phyloP scores from a whole-genome alignment of 2,797 vertebrate species.

The Spondyliosoma cantharus region DNA sequence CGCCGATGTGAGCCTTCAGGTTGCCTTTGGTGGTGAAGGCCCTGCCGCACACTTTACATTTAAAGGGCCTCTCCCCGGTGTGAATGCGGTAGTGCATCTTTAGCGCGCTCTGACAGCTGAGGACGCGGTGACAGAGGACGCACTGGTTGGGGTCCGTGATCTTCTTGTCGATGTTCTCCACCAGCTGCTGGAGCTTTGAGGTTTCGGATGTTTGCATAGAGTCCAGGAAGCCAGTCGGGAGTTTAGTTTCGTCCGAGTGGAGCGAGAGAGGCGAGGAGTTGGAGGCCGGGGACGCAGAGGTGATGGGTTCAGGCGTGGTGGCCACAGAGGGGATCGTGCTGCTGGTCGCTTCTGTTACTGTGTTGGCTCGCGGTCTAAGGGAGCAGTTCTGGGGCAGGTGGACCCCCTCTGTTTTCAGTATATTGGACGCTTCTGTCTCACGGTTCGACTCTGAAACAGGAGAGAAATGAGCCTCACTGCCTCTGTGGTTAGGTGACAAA shows the following conservation, averaged over 20 bases:
- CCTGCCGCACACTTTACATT: constrained; percentile 96
- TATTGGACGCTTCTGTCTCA: constrained; percentile 70
- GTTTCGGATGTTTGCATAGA: constrained; percentile 95
- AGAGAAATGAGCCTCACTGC: constrained; percentile 83
- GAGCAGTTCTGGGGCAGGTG: constrained; percentile 82
- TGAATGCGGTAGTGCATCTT: constrained; percentile 99
- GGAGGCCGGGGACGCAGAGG: constrained; percentile 78
- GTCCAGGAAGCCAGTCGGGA: constrained; percentile 88
- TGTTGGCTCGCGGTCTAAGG: constrained; percentile 74
- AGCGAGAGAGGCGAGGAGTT: constrained; percentile 83
- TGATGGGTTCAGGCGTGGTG: constrained; percentile 78
- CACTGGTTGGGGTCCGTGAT: constrained; percentile 95
- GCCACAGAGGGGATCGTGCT: constrained; percentile 55
- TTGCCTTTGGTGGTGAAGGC: constrained; percentile 99
- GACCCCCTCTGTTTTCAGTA: constrained; percentile 85
- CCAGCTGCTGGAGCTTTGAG: constrained; percentile 96
- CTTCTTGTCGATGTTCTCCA: constrained; percentile 98
- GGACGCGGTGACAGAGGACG: constrained; percentile 94
- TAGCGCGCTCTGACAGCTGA: constrained; percentile 98
- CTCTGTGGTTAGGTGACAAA: constrained; percentile 88
- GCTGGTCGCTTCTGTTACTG: constrained; percentile 62
- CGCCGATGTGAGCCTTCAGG: constrained; percentile 96
- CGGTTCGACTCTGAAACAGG: constrained; percentile 80
- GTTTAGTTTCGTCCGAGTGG: constrained; percentile 87
- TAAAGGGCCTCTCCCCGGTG: constrained; percentile 97